These are phyloP conservation scores for Platyscapa corneri DNA, from an alignment of 1,140 invertebrate genomes.

Conservation along the genomic window DNA sequence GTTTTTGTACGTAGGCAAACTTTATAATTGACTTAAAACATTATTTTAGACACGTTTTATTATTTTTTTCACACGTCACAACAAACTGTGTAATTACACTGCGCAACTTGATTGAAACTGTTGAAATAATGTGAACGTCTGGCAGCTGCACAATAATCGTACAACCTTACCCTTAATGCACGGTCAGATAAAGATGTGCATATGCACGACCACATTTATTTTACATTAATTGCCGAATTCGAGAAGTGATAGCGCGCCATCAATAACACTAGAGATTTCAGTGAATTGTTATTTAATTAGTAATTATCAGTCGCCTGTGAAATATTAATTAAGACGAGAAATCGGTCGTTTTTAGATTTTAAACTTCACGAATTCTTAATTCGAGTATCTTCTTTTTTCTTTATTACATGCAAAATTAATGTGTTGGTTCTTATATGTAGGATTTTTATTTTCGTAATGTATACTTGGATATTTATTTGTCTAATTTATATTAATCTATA, in stretches of 20 bases:
- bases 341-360: neutral
- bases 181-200: neutral
- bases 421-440: too few relatives aligned
- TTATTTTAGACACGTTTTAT: neutral
- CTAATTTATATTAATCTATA: too few relatives aligned
- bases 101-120: neutral
- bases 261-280: neutral
- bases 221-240: constrained; percentile 19
- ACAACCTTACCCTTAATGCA: neutral
- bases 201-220: neutral
- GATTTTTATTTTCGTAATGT: too few relatives aligned
- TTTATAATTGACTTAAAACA: neutral
- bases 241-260: constrained; percentile 4
- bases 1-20: neutral
- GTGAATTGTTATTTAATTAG: neutral
- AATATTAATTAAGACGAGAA: neutral
- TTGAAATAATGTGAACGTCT: neutral
- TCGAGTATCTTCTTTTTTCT: too few relatives aligned
- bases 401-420: too few relatives aligned
- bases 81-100: neutral
- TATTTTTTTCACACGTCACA: neutral
- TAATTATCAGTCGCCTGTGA: neutral
- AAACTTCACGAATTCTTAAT: neutral
- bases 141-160: neutral
- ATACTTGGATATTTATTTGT: too few relatives aligned